Conservation (phyloP, 2,888 invertebrate species). For the Rhagophthalmus giganteus region DNA sequence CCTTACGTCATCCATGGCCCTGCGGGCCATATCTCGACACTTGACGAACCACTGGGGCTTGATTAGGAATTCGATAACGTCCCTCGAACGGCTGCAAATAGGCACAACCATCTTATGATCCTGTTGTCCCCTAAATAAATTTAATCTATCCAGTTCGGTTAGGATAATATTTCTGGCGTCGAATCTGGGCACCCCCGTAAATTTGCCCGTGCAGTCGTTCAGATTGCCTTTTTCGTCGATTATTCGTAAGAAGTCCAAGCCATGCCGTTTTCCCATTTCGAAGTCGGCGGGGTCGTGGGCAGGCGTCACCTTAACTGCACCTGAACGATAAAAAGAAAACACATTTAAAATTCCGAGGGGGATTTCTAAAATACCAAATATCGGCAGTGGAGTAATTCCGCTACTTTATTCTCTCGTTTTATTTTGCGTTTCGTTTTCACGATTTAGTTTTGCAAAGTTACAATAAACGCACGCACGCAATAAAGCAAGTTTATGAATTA, state of each 20-base stretch:
- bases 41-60: constrained; percentile 98
- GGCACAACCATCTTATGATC: constrained; percentile 98
- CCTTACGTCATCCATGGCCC: constrained; percentile 79
- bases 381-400: too few relatives aligned
- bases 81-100: constrained; percentile 93
- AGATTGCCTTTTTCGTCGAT: constrained; percentile 91
- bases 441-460: too few relatives aligned
- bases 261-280: constrained; percentile 89
- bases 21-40: constrained; percentile 85
- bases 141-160: constrained; percentile 71
- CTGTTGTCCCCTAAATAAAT: constrained; percentile 56
- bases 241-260: constrained; percentile 83
- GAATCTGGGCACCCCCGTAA: constrained; percentile 84
- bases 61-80: constrained; percentile 93
- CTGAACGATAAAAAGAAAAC: constrained; percentile 52
- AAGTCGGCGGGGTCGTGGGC: constrained; percentile 98
- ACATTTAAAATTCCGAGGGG: too few relatives aligned
- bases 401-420: too few relatives aligned
- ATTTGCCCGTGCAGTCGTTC: constrained; percentile 76
- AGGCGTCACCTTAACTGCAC: constrained; percentile 98
- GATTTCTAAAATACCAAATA: too few relatives aligned
- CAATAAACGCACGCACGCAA: too few relatives aligned
- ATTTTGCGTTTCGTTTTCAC: too few relatives aligned
- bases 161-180: constrained; percentile 82
- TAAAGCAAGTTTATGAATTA: too few relatives aligned